Evolutionary conservation across 2,113 vertebrate genomes (phyloP), one percentile per base, ranked within the genome.

Genomic region (Garra rufa): DNA sequence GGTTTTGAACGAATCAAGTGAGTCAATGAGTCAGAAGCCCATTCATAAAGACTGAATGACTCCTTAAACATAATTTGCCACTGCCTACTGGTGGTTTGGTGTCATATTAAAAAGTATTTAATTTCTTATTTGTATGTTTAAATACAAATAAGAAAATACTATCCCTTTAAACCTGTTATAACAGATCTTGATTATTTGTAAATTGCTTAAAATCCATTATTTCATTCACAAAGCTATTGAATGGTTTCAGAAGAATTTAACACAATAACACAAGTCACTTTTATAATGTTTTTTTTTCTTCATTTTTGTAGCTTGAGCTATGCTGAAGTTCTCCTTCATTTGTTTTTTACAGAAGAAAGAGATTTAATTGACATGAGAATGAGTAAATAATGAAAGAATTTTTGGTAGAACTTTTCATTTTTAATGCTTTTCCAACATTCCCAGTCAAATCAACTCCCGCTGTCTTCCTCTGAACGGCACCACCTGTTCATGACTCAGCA

Each of bases 401-500:
- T 43, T 73, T 44, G 69, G 38, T 21, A 44, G 38, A n/a, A 43
- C 10, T 43, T 71, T 24, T n/a, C 1, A 13, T 44, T 73, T 73
- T 44, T 46, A 73, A 15, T 71, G 41, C 11, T 6, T 10, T 8
- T 76, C 28, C 26, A 28, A 19, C 9, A 30, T 50, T 76, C 10
- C 73, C 26, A 76, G 46, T 30, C 26, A 34, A 67, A 65, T 28
- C 34, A 67, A n/a, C 41, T 81, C 43, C 78, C 61, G 21, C 30
- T 59, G 43, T 81, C 48, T 4, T 67, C 10, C 21, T 65, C 9
- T n/a, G 15, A 81, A 81, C 2, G 4, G 3, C 44, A 67, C 78
- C 78, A 81, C 28, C 78, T 67, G 78, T 67, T 81, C 26, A 8
- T 81, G 78, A 81, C 24, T 44, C 78, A 2, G 61, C 24, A 46